Percentiles rank a stretch among this genome's conserved stretches.
Conservation (phyloP, 2,113 vertebrate genomes). For the Amphiprion percula region DNA sequence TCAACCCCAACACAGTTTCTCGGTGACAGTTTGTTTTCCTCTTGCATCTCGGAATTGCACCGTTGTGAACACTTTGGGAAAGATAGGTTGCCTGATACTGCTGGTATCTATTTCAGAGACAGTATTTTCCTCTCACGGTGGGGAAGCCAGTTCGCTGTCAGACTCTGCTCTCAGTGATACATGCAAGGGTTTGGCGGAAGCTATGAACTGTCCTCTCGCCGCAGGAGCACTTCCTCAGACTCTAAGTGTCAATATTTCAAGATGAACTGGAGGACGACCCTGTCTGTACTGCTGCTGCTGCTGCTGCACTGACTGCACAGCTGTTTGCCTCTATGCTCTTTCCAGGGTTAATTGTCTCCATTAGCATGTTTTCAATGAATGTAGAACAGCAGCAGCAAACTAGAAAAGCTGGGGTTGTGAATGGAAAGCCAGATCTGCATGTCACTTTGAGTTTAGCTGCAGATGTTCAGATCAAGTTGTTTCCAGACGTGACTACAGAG, state of each 20-base stretch:
- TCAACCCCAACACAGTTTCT: conserved; percentile 31
- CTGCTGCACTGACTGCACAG: conserved; percentile 24
- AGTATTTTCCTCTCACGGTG: conserved; percentile 62
- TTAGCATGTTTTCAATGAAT: conserved; percentile 60
- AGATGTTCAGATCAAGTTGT: conserved; percentile 63
- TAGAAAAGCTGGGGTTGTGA: conserved; percentile 40
- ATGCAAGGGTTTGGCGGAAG: conserved; percentile 50
- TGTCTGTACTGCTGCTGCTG: conserved; percentile 10
- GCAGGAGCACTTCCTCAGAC: conserved; percentile 72
- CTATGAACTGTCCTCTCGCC: conserved; percentile 62
- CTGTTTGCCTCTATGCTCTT: conserved; percentile 51
- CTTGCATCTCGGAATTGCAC: conserved; percentile 53
- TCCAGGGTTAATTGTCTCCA: conserved; percentile 62
- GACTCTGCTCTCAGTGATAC: conserved; percentile 58
- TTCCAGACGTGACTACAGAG: conserved; percentile 55
- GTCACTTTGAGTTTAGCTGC: conserved; percentile 58
- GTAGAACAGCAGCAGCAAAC: conserved; percentile 33
- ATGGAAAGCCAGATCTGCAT: conserved; percentile 12
- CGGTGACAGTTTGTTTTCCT: conserved; percentile 64
- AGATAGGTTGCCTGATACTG: conserved; percentile 67
- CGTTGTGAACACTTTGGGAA: conserved; percentile 63
- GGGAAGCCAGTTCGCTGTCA: conserved; percentile 69
- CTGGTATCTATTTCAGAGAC: conserved; percentile 70
- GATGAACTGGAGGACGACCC: conserved; percentile 49
- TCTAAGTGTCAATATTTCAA: conserved; percentile 63